phyloP scores from a whole-genome alignment of 2,113 vertebrate species.

The Mesoclemmys tuberculata region DNA sequence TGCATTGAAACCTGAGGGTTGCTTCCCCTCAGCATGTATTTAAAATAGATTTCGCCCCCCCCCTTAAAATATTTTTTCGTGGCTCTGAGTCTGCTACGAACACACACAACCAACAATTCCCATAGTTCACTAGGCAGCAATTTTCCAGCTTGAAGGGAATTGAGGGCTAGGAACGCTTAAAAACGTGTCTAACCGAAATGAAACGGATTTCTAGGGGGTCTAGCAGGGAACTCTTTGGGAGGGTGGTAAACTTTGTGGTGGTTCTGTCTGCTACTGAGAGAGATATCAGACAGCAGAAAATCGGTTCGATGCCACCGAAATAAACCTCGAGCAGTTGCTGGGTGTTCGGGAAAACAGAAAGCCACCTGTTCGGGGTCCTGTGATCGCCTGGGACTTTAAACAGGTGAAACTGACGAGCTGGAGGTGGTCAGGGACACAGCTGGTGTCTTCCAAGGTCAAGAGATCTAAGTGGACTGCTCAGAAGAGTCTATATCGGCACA shows the following conservation, averaged over 20 bases:
- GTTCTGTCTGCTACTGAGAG: not conserved
- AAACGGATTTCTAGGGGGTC: conserved; percentile 71
- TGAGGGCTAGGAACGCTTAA: not conserved
- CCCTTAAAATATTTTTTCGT: not conserved
- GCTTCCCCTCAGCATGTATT: not conserved
- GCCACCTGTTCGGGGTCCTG: conserved; percentile 65
- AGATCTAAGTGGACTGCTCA: not conserved
- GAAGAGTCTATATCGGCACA: not conserved
- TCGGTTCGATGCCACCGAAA: not conserved
- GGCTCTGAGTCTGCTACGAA: not conserved
- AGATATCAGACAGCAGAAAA: not conserved
- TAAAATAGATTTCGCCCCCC: conserved; percentile 2
- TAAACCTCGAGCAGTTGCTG: not conserved
- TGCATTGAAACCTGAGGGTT: conserved; percentile 14
- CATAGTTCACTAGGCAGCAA: not conserved
- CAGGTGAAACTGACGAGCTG: conserved; percentile 66
- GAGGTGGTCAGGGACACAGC: not conserved
- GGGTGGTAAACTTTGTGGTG: not conserved
- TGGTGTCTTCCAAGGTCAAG: not conserved
- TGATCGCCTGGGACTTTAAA: conserved; percentile 33
- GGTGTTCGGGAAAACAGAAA: not conserved
- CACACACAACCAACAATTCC: not conserved
- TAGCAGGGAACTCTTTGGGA: not conserved
- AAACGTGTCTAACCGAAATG: not conserved
- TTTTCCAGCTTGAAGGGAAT: not conserved